Evolutionary conservation across 1,140 invertebrate species (phyloP), one percentile per base, ranked within the genome.

Genomic region (Sesamia nonagrioides): DNA sequence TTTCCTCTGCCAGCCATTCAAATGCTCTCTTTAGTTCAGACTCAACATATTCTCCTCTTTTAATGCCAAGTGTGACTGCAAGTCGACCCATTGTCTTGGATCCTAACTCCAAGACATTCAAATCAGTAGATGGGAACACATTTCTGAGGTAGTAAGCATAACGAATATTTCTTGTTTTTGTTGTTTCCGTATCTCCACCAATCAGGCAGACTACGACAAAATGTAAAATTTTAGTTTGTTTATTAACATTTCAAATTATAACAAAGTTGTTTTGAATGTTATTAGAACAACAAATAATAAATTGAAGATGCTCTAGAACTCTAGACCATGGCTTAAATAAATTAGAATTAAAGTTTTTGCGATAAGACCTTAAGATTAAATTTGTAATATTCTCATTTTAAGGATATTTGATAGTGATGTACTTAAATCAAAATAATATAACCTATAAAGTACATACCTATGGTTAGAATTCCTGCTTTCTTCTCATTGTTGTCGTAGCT

Each of bases 1-100:
- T 96, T 83, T 99, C 98, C 37, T 97, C 97, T 45, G 96, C 96
- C 1, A 99, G 95, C 98, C 98, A 99, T 91, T 99, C 98, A 88
- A 99, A 98, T 5, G 98, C 97, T 86, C 97, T 96, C 92, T 98
- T 99, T 0, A 99, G 98, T 95, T 99, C 98, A 95, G 98, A 98
- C 85, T 99, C 98, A 15, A 99, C 98, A 94, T 99, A 99, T 86
- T 99, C 98, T 0, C 98, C 98, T 50, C 98, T 97, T 90, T 98
- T 98, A 0, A 98, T 98, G 8, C 98, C 99, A 8, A 98, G 98
- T 17, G 98, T 97, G 7, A 98, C 93, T 4, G 98, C 98, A 79
- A 99, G 94, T 82, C 98, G 97, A 0, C 98, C 99, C 88, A 99
- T 97, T 0, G 99, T 98, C 89, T 98, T 98, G 7, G 98, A 98